Evolutionary conservation across 2,888 invertebrate genomes (phyloP), one percentile per base, ranked within the genome.

Genomic region (Nowickia ferox): DNA sequence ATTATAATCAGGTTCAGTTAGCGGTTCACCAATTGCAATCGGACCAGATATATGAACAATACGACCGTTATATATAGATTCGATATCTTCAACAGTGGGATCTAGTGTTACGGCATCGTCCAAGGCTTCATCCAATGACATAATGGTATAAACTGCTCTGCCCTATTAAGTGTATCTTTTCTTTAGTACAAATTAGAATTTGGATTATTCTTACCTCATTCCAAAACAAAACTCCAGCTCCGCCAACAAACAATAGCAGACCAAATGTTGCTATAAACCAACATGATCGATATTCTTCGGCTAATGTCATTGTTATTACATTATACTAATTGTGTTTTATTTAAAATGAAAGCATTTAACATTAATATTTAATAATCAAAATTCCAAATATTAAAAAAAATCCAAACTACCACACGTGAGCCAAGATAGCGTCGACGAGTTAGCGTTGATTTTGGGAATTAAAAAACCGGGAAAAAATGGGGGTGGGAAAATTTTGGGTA

Each of bases 1-100:
- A 80, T 97, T 97, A 92, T 98, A 98, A 84, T 96, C 96, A 0
- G 96, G 96, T 90, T 98, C 98, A 0, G 96, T 96, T 79, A 97
- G 94, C 9, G 97, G 97, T 90, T 97, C 97, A 11, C 96, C 94
- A 65, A 97, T 94, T 13, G 94, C 93, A 19, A 98, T 92, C 0
- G 95, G 94, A 0, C 97, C 98, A 30, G 95, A 94, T 13, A 98
- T 93, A 91, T 98, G 96, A 0, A 98, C 94, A 59, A 98, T 94
- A 78, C 94, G 94, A 0, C 96, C 96, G 89, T 97, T 96, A 90
- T 96, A 96, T 4, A 94, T 95, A 79, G 95, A 94, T 86, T 95
- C 95, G 68, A 95, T 93, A 13, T 95, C 95, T 90, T 97, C 97
- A 71, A 96, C 96, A 0, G 87, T 88, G 88, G 97, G 94, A 63